These are phyloP conservation scores for Festucalex cinctus DNA, from an alignment of 2,113 vertebrate genomes.

Conservation along the genomic window DNA sequence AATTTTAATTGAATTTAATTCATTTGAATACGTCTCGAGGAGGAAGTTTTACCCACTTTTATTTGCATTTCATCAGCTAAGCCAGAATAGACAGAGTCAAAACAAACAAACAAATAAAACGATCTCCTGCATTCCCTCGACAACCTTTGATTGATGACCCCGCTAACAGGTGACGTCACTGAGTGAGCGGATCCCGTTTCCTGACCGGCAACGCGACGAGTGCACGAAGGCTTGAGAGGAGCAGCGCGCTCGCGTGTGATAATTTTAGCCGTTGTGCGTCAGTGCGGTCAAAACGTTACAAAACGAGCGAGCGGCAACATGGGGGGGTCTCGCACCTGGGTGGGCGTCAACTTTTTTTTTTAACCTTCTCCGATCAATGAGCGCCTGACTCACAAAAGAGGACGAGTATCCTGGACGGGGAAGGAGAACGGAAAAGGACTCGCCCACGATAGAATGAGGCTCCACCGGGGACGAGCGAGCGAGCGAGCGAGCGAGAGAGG, in stretches of 20 bases:
- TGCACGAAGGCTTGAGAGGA: slow-evolving; percentile 12
- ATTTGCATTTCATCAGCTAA: too few relatives aligned
- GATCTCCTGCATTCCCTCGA: too few relatives aligned
- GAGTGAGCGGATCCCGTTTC: neutral
- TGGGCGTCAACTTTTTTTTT: slow-evolving; percentile 9
- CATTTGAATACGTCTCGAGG: too few relatives aligned
- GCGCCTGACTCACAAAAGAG: neutral
- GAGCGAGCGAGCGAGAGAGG: neutral
- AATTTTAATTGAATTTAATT: too few relatives aligned
- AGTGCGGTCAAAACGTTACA: slow-evolving; percentile 51
- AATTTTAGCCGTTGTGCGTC: slow-evolving; percentile 59
- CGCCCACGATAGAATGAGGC: neutral
- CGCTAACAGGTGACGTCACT: neutral
- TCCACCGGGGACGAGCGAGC: neutral
- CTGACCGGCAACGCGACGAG: neutral
- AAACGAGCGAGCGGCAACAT: slow-evolving; percentile 29
- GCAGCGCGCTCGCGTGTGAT: slow-evolving; percentile 26
- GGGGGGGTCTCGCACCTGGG: neutral
- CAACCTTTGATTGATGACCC: neutral
- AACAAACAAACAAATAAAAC: too few relatives aligned
- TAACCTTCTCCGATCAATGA: slow-evolving; percentile 45
- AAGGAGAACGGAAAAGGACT: neutral
- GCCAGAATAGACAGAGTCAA: too few relatives aligned
- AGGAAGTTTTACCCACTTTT: too few relatives aligned
- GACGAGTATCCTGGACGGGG: neutral